These are phyloP conservation scores for Dasypus novemcinctus DNA, from an alignment of 2,113 vertebrate species.

Conservation along the genomic window DNA sequence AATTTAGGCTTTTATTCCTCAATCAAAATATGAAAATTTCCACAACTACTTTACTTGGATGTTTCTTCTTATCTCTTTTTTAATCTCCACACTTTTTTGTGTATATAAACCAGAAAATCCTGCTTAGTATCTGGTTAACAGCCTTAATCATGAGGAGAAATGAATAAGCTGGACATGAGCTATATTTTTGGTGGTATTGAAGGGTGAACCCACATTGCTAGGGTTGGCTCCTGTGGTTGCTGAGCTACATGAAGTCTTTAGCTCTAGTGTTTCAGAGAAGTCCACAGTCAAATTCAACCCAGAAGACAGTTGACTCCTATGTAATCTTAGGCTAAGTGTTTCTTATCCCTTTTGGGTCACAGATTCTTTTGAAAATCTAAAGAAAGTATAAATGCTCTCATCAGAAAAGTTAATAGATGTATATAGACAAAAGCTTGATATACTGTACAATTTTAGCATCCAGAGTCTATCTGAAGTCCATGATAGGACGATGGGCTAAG, in stretches of 20 bases:
- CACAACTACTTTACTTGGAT: neutral
- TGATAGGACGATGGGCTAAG: neutral
- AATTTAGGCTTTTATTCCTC: neutral
- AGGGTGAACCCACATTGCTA: neutral
- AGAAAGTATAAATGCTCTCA: neutral
- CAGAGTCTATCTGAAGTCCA: neutral
- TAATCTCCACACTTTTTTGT: neutral
- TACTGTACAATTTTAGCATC: neutral
- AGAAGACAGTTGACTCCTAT: neutral
- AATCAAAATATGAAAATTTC: neutral
- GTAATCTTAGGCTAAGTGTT: neutral
- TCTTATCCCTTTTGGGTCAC: neutral
- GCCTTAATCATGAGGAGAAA: neutral
- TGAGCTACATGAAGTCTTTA: neutral
- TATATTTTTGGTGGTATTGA: neutral
- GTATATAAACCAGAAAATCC: neutral
- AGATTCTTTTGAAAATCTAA: neutral
- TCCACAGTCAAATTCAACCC: neutral
- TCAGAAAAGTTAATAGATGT: neutral
- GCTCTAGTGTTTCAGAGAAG: slow-evolving; percentile 18
- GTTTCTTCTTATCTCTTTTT: slow-evolving; percentile 28
- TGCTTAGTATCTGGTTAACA: neutral
- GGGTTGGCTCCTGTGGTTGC: neutral
- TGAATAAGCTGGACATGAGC: neutral
- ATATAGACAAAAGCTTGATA: neutral